Conservation (phyloP, 2,113 vertebrate species). For the Limnothrissa miodon region DNA sequence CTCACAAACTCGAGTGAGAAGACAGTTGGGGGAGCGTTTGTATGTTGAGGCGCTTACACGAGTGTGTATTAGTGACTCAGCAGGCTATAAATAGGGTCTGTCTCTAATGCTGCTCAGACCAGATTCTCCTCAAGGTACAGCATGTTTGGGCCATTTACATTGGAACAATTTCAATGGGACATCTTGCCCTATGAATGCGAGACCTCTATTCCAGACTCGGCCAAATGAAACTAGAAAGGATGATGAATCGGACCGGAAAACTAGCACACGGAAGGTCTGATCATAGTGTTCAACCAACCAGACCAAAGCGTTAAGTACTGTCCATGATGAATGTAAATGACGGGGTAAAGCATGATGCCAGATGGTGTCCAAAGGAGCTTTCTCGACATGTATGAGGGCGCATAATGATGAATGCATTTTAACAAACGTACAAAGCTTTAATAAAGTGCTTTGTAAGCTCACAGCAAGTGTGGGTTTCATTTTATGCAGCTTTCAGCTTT, state of each 20-base stretch:
- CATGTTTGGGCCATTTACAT: not conserved
- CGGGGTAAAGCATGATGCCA: too few relatives aligned
- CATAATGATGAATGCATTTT: not conserved
- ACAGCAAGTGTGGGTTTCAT: too few relatives aligned
- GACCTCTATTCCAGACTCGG: not conserved
- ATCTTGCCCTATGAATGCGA: not conserved
- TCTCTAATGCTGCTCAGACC: not conserved
- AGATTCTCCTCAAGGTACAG: not conserved
- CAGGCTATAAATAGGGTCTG: conserved; percentile 42
- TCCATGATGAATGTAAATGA: not conserved
- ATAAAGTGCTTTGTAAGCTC: too few relatives aligned
- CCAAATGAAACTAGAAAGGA: not conserved
- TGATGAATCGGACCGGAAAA: not conserved
- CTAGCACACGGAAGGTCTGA: not conserved
- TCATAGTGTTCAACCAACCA: not conserved
- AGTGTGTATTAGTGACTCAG: conserved; percentile 45
- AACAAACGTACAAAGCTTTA: too few relatives aligned
- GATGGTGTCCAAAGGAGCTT: not conserved
- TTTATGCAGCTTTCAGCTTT: not conserved
- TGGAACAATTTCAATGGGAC: not conserved
- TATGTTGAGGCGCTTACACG: conserved; percentile 21
- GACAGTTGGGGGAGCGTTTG: conserved; percentile 28
- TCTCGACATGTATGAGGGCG: not conserved
- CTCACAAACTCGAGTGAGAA: conserved; percentile 17
- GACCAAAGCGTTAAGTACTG: not conserved